phyloP scores from a whole-genome alignment of 2,888 invertebrate genomes.

The Dryococelus australis region DNA sequence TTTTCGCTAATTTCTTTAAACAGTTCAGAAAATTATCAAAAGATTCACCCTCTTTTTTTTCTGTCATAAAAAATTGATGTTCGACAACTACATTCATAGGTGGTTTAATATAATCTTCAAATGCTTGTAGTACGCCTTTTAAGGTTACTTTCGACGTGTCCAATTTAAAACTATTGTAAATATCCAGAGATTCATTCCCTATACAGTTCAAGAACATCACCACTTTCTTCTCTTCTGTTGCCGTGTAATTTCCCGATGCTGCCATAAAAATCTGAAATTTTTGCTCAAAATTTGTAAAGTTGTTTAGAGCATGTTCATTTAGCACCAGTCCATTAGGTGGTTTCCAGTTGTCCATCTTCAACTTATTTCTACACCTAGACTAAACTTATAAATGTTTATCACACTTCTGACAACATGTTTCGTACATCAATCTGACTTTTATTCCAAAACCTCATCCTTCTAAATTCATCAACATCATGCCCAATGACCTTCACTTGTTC shows the following conservation, averaged over 20 bases:
- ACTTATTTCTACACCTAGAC: no score
- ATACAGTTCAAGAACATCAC: background rate
- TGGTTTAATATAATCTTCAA: background rate
- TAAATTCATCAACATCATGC: no score
- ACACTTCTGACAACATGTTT: no score
- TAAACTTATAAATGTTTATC: no score
- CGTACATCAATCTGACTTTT: no score
- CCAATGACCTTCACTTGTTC: no score
- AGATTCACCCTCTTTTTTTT: background rate
- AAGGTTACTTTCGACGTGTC: no score
- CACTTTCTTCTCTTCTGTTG: background rate
- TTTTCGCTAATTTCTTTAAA: background rate
- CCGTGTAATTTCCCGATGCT: background rate
- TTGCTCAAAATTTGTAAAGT: background rate
- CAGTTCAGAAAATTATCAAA: background rate
- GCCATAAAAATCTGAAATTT: background rate
- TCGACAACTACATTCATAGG: background rate
- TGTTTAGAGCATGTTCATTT: background rate
- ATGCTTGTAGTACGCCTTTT: background rate
- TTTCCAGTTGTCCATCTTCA: background rate
- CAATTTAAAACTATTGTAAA: no score
- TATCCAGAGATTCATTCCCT: no score
- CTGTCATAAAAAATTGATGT: background rate
- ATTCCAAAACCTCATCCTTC: no score
- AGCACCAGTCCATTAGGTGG: background rate